Evolutionary conservation across 2,888 invertebrate genomes (phyloP), one percentile per base, ranked within the genome.

Genomic region (Rhagonycha fulva): DNA sequence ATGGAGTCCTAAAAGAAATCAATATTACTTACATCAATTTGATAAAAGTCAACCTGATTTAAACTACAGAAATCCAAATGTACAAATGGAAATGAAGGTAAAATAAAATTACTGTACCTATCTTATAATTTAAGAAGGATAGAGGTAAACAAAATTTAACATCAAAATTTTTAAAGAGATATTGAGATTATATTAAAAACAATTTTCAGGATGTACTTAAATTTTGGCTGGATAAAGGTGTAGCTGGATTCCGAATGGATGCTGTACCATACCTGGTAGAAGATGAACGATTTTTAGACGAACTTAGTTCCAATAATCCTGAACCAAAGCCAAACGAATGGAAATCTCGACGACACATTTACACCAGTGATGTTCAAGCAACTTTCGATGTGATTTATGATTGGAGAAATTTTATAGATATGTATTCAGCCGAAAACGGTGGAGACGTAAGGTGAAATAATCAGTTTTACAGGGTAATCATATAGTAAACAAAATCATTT

Each of bases 191-290:
- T 19, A 19, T 2, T 19, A 2, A 19, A 19, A 2, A 19, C 19
- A 19, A 19, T 9, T 75, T 76, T 26, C 63, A 95, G 93, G 90
- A 91, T 12, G 89, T 93, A 0, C 85, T 97, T 19, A 89, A 89
- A 79, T 96, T 92, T 84, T 98, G 97, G 97, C 85, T 98, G 68
- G 92, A 93, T 71, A 92, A 92, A 82, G 97, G 96, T 0, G 92
- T 97, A 0, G 94, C 95, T 84, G 98, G 98, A 0, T 96, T 98
- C 84, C 92, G 97, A 81, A 90, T 98, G 47, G 95, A 95, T 83
- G 95, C 95, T 2, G 91, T 95, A 11, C 89, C 89, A 4, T 82
- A 80, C 82, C 76, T 91, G 12, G 88, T 86, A 71, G 91, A 91
- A 84, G 84, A 83, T 24, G 82, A 82, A 10, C 67, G 83, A 11